A percentile compares a stretch with the other conserved stretches of the same genome.
phyloP scores from a whole-genome alignment of 2,797 vertebrate species.

The Pagetopsis macropterus region DNA sequence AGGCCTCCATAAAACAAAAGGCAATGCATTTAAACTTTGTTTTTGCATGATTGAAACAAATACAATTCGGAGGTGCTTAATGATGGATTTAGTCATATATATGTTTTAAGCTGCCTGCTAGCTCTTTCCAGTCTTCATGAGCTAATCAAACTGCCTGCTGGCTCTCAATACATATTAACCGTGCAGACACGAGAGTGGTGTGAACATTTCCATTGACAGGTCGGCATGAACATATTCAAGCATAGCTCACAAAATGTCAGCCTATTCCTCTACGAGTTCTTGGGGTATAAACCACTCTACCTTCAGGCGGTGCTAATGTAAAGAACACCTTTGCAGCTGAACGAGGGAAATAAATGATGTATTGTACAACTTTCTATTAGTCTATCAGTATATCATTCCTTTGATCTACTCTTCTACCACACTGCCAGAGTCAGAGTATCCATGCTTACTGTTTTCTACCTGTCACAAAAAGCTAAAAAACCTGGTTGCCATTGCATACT shows the following conservation, averaged over 20 bases:
- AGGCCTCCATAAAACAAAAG: background rate
- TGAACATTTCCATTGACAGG: background rate
- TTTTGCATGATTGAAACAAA: background rate
- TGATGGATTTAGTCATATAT: background rate
- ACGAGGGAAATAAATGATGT: conserved; percentile 1
- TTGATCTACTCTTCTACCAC: conserved; percentile 22
- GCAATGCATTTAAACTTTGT: background rate
- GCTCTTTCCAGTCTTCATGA: background rate
- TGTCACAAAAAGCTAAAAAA: conserved; percentile 37
- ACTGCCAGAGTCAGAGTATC: conserved; percentile 10
- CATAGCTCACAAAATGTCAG: background rate
- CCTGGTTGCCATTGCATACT: conserved; percentile 45
- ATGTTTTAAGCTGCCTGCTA: background rate
- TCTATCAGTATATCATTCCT: conserved; percentile 18
- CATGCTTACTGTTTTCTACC: conserved; percentile 16
- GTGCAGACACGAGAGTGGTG: background rate
- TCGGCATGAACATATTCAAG: background rate
- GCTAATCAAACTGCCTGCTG: background rate
- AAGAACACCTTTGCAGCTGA: conserved; percentile 10
- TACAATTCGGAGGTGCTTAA: background rate
- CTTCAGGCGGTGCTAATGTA: conserved; percentile 4
- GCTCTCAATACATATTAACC: background rate
- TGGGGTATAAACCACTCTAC: conserved; percentile 3
- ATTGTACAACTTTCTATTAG: conserved; percentile 9
- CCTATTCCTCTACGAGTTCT: background rate